Evolutionary conservation across 2,797 vertebrate species (phyloP).

Genomic region (Kryptolebias ocellatus): DNA sequence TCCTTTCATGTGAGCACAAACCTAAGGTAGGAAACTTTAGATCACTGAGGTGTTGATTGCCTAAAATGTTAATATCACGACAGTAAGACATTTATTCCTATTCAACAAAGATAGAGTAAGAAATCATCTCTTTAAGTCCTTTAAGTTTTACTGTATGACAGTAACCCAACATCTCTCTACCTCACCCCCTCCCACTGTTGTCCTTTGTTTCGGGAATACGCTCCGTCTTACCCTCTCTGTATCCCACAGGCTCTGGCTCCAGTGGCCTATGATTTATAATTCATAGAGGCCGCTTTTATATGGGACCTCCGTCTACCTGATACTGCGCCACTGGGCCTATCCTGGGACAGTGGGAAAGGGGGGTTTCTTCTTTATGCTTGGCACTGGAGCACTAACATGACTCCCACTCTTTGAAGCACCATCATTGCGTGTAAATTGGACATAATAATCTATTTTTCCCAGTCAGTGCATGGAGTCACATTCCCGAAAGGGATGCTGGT

Average conservation of each 20-base stretch:
- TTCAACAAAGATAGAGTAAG: slow-evolving; percentile 32
- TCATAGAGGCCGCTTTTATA: slow-evolving; percentile 90
- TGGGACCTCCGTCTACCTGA: slow-evolving; percentile 87
- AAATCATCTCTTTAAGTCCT: slow-evolving; percentile 41
- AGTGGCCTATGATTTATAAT: slow-evolving; percentile 90
- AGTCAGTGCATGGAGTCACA: slow-evolving; percentile 49
- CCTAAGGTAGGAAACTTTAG: slow-evolving; percentile 30
- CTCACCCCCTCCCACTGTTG: slow-evolving; percentile 68
- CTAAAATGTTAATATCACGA: slow-evolving; percentile 2
- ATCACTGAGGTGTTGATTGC: not conserved
- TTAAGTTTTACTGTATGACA: slow-evolving; percentile 67
- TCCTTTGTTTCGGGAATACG: slow-evolving; percentile 87
- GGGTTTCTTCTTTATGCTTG: slow-evolving; percentile 79
- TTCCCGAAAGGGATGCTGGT: slow-evolving; percentile 55
- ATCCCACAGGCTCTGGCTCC: slow-evolving; percentile 87
- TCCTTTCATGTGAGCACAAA: slow-evolving; percentile 39
- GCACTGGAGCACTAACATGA: slow-evolving; percentile 77
- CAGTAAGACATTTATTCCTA: slow-evolving; percentile 1
- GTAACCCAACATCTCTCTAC: slow-evolving; percentile 41
- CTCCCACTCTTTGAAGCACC: slow-evolving; percentile 71
- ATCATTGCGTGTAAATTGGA: slow-evolving; percentile 72
- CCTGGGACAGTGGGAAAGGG: slow-evolving; percentile 76
- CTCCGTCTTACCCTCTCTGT: slow-evolving; percentile 77
- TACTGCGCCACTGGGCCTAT: slow-evolving; percentile 82
- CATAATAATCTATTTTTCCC: slow-evolving; percentile 71